Evolutionary conservation across 2,888 invertebrate genomes (phyloP).

Genomic region (Lochmaea capreae): DNA sequence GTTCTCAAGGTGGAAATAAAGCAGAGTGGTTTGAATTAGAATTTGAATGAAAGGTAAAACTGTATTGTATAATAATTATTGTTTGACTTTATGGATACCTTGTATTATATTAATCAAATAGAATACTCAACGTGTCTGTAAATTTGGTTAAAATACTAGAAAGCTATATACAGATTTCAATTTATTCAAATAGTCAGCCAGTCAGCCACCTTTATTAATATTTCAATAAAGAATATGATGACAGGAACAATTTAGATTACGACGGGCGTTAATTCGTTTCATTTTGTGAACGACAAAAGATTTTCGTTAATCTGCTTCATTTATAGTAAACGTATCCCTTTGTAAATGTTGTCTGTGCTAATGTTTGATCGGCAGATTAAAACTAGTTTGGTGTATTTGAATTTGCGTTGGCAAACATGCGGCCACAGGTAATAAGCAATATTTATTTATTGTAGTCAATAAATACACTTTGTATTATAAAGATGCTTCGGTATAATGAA

Average conservation of each 20-base stretch:
- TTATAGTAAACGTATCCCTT: conserved; percentile 53
- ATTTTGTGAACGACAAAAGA: conserved; percentile 34
- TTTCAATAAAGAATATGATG: conserved; percentile 9
- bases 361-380: conserved; percentile 56
- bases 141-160: too few relatives aligned
- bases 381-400: conserved; percentile 41
- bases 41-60: too few relatives aligned
- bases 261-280: conserved; percentile 20
- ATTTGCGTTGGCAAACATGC: conserved; percentile 34
- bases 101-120: too few relatives aligned
- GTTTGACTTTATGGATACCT: too few relatives aligned
- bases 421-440: conserved; percentile 37
- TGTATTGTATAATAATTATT: too few relatives aligned
- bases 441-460: conserved; percentile 38
- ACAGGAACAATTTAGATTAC: conserved; percentile 14
- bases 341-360: conserved; percentile 55
- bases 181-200: too few relatives aligned
- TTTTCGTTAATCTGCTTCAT: conserved; percentile 52
- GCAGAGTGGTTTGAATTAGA: too few relatives aligned
- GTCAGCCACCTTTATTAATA: conserved; percentile 8
- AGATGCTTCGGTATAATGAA: conserved; percentile 5
- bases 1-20: too few relatives aligned
- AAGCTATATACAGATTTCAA: too few relatives aligned
- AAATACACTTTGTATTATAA: conserved; percentile 15
- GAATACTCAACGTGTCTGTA: too few relatives aligned